These are phyloP conservation scores for Myotis vivesi DNA, from an alignment of 2,797 vertebrate species.

Conservation along the genomic window DNA sequence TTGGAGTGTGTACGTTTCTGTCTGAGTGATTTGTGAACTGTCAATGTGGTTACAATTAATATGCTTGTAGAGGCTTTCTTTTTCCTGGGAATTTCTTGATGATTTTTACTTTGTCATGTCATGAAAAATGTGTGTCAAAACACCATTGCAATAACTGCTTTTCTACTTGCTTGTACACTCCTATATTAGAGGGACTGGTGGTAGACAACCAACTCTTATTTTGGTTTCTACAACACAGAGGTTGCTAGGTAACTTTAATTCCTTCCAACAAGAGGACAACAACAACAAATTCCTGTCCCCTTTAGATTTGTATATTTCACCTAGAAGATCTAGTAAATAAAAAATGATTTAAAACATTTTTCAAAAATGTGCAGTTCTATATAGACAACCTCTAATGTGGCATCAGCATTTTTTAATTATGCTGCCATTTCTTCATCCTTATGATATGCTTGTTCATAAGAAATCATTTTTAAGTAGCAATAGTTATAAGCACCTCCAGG, in stretches of 20 bases:
- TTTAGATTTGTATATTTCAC: background rate
- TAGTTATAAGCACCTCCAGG: background rate
- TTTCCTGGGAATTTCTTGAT: slow-evolving; percentile 48
- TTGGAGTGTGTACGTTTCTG: background rate
- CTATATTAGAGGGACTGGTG: slow-evolving; percentile 29
- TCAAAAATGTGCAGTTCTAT: background rate
- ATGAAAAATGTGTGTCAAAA: background rate
- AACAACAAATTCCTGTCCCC: background rate
- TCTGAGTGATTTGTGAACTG: background rate
- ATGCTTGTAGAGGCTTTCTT: slow-evolving; percentile 14
- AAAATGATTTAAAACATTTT: background rate
- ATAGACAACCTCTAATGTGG: background rate
- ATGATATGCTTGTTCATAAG: background rate
- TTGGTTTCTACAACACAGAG: slow-evolving; percentile 57
- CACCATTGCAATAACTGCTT: background rate
- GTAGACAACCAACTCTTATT: background rate
- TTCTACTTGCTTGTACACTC: slow-evolving; percentile 33
- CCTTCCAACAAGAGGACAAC: slow-evolving; percentile 35
- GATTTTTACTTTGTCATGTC: slow-evolving; percentile 49
- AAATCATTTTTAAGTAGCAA: background rate
- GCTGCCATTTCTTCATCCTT: background rate
- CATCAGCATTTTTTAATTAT: background rate
- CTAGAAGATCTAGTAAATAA: background rate
- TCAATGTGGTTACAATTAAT: background rate
- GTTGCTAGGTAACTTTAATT: slow-evolving; percentile 58